Evolutionary conservation across 2,797 vertebrate species (phyloP), one percentile per base, ranked within the genome.

Genomic region (Tinamus major): DNA sequence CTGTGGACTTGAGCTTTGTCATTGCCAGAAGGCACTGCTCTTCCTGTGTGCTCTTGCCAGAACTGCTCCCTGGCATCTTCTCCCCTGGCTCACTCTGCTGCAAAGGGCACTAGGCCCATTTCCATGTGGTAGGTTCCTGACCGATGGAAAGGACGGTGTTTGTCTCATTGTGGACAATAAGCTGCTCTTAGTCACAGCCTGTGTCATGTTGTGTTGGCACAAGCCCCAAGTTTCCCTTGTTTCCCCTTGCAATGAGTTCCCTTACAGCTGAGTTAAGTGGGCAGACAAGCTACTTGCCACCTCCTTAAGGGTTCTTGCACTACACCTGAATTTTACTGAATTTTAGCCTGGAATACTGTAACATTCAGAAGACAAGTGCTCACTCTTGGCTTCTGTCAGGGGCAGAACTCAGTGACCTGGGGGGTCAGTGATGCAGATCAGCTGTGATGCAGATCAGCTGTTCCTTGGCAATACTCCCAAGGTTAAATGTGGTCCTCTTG

Each of bases 401-500:
- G 37, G 21, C 21, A 56, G 82, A 55, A 59, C 35, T 10, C 24
- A 3, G 39, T 35, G 33, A 56, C 53, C 29, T 56, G 29, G 53
- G 17, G 29, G 10, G 29, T 11, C 53, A n/a, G 29, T 6, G 6
- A 42, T 42, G 41, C 41, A 42, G 41, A 42, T 15, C 35, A 35
- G 35, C 35, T 15, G 49, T 8, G 10, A 5, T 9, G 1, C 26
- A 20, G 31, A 21, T 48, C 41, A 18, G 6, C 37, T 46, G 27
- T 44, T 18, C 56, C 67, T 23, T 5, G 4, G 59, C n/a, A 41
- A 4, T 58, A 26, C 33, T 33, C 18, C 1, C 56, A 13, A 27
- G 10, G 14, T 2, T 33, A 26, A 13, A 6, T 1, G 24, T 4
- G 1, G 9, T 20, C 23, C 24, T 1, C 1, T n/a, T 16, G 6